A percentile compares a stretch with the other conserved stretches of the same genome.
Evolutionary conservation across 2,888 invertebrate species (phyloP).

Genomic region (Eumacrocentrus americanus): DNA sequence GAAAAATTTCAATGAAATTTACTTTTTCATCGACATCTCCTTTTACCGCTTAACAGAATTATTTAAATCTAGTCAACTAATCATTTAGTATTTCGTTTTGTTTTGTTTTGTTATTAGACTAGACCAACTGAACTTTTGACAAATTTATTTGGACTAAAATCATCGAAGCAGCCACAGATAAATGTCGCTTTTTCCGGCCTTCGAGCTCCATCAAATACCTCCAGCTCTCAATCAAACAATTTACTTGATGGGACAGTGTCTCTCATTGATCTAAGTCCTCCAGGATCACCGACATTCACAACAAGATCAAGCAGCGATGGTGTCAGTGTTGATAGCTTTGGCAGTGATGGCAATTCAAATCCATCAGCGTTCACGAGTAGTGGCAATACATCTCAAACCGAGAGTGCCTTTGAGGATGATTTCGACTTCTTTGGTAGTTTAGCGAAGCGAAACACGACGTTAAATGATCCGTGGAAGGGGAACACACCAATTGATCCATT

Average conservation of each 20-base stretch:
- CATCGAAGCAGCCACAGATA: constrained; percentile 29
- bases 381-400: constrained; percentile 74
- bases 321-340: constrained; percentile 76
- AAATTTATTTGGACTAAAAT: constrained; percentile 49
- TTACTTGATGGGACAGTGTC: constrained; percentile 57
- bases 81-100: constrained; percentile 5
- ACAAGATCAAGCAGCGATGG: constrained; percentile 78
- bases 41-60: too few species aligned
- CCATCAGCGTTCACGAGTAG: constrained; percentile 65
- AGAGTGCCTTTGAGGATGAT: constrained; percentile 85
- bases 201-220: constrained; percentile 30
- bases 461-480: constrained; percentile 65
- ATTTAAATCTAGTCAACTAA: neutral
- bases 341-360: constrained; percentile 74
- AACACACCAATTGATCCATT: constrained; percentile 64
- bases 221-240: constrained; percentile 34
- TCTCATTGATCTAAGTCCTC: constrained; percentile 76
- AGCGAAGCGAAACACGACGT: constrained; percentile 63
- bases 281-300: constrained; percentile 77
- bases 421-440: constrained; percentile 71
- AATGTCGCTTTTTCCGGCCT: constrained; percentile 29
- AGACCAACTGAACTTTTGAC: constrained; percentile 56
- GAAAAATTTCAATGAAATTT: too few species aligned
- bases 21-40: too few species aligned
- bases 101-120: constrained; percentile 38